Percentiles rank a stretch among this genome's conserved stretches.
Evolutionary conservation across 2,797 vertebrate species (phyloP).

Genomic region (Pelodytes ibericus): DNA sequence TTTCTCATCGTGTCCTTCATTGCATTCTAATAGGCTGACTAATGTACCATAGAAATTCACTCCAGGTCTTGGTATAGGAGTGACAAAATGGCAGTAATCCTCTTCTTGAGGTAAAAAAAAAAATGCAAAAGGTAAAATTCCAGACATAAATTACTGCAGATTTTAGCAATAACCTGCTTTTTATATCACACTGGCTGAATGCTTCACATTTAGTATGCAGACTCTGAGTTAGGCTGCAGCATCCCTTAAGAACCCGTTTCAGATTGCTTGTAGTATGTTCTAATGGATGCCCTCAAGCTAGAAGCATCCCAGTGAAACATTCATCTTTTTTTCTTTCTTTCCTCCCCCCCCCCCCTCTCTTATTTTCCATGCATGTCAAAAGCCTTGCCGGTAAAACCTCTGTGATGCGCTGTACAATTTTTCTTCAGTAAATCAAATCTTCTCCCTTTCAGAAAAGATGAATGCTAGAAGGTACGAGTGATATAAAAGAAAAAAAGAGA

Average conservation of each 20-base stretch:
- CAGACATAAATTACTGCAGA: slow-evolving; percentile 77
- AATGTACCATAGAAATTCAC: slow-evolving; percentile 99
- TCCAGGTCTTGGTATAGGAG: slow-evolving; percentile 83
- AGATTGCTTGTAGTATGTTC: slow-evolving; percentile 84
- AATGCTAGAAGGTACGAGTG: slow-evolving; percentile 95
- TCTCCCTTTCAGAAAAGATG: slow-evolving; percentile 99
- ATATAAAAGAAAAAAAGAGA: slow-evolving; percentile 86
- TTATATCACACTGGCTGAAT: slow-evolving; percentile 74
- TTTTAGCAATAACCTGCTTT: slow-evolving; percentile 69
- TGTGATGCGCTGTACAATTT: slow-evolving; percentile 99
- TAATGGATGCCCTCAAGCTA: slow-evolving; percentile 98
- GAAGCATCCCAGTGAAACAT: slow-evolving; percentile 94
- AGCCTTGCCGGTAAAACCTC: slow-evolving; percentile 94
- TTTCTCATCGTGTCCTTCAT: slow-evolving; percentile 91
- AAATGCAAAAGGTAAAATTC: slow-evolving; percentile 76
- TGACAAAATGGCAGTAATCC: slow-evolving; percentile 72
- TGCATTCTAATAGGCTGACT: slow-evolving; percentile 97
- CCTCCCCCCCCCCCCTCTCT: slow-evolving; percentile 70
- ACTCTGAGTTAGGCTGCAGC: slow-evolving; percentile 71
- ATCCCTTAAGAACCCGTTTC: slow-evolving; percentile 82
- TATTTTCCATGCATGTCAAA: slow-evolving; percentile 77
- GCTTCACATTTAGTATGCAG: slow-evolving; percentile 78
- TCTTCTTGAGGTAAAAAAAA: slow-evolving; percentile 68
- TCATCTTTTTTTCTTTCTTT: slow-evolving; percentile 84
- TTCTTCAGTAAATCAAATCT: slow-evolving; percentile 99